Conservation (phyloP, 2,888 invertebrate genomes). For the Tridacna crocea region DNA sequence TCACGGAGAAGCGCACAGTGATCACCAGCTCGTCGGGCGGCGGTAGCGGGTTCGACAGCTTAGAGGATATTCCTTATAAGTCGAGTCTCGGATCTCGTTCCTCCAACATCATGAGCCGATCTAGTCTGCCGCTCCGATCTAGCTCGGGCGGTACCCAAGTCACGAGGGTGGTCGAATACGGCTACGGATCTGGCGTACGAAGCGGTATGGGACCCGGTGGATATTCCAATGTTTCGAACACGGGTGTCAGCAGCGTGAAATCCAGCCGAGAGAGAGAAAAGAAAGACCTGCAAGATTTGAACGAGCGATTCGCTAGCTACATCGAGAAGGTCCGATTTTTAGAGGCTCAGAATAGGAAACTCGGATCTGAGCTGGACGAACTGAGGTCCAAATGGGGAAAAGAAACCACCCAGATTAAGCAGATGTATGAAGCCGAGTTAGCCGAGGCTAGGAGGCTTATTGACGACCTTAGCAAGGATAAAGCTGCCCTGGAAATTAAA, state of each 20-base stretch:
- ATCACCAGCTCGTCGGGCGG: conserved; percentile 67
- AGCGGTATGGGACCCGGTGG: conserved; percentile 70
- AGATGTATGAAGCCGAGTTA: conserved; percentile 85
- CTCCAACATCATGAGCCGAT: conserved; percentile 65
- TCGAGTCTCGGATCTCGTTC: conserved; percentile 69
- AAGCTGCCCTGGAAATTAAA: conserved; percentile 85
- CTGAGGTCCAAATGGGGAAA: conserved; percentile 82
- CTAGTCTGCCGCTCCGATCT: conserved; percentile 59
- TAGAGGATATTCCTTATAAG: conserved; percentile 67
- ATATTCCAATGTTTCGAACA: conserved; percentile 74
- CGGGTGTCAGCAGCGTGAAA: conserved; percentile 84
- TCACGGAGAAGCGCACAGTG: conserved; percentile 78
- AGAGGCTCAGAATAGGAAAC: conserved; percentile 84
- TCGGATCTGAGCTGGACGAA: conserved; percentile 82
- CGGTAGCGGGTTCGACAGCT: conserved; percentile 58
- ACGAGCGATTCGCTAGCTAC: conserved; percentile 86
- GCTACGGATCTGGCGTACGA: conserved; percentile 61
- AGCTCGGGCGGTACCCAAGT: conserved; percentile 63
- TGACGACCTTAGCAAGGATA: conserved; percentile 85
- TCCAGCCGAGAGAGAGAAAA: conserved; percentile 85
- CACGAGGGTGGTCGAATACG: conserved; percentile 71
- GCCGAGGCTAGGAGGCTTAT: conserved; percentile 85
- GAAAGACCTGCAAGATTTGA: conserved; percentile 86
- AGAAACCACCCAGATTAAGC: conserved; percentile 82
- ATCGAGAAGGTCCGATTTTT: conserved; percentile 85